Evolutionary conservation across 2,113 vertebrate species (phyloP).

Genomic region (Speoplatyrhinus poulsoni): DNA sequence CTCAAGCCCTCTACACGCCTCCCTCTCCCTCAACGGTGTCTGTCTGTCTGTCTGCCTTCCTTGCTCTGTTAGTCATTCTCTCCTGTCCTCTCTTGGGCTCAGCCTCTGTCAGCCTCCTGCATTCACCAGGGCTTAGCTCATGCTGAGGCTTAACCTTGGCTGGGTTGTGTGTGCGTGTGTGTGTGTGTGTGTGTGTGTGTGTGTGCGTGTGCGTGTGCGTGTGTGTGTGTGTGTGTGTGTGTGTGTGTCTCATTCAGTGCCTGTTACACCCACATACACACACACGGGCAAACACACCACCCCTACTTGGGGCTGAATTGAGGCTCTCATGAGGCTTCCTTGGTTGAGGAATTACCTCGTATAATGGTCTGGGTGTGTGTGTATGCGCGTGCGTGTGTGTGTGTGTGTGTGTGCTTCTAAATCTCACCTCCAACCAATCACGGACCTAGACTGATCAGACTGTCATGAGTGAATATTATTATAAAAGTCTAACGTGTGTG

Average conservation of each 20-base stretch:
- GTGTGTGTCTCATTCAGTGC: slow-evolving; percentile 16
- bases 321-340: not conserved
- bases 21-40: not conserved
- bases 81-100: slow-evolving; percentile 36
- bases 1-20: not conserved
- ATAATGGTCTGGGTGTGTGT: slow-evolving; percentile 1
- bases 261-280: slow-evolving; percentile 28
- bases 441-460: too few relatives aligned
- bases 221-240: slow-evolving; percentile 4
- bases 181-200: slow-evolving; percentile 7
- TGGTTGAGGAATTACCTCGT: too few relatives aligned
- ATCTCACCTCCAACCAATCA: too few relatives aligned
- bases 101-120: slow-evolving; percentile 48
- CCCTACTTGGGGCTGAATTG: slow-evolving; percentile 45
- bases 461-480: too few relatives aligned
- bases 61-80: slow-evolving; percentile 52
- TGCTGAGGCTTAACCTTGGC: slow-evolving; percentile 45
- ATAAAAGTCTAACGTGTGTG: not conserved
- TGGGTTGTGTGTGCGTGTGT: slow-evolving; percentile 11
- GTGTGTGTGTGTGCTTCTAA: slow-evolving; percentile 7
- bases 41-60: not conserved
- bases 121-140: slow-evolving; percentile 63
- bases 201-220: not conserved
- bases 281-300: slow-evolving; percentile 23
- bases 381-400: slow-evolving; percentile 19